Conservation (phyloP, 2,888 invertebrate species). For the Pandemis heparana region DNA sequence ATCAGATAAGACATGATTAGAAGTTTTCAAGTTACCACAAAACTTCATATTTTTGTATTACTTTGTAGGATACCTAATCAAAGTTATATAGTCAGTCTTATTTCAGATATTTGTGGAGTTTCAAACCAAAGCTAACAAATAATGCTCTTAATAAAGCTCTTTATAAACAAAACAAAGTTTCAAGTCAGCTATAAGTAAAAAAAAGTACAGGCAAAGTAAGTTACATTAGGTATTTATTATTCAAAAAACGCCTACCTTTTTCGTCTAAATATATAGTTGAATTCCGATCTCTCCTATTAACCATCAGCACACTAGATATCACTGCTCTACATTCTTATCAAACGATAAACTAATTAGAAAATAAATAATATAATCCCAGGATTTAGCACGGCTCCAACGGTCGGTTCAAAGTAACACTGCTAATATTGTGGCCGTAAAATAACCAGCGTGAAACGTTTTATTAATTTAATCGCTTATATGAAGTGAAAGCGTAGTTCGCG, state of each 20-base stretch:
- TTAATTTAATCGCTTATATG: constrained; percentile 8
- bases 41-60: too few species aligned
- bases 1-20: background rate
- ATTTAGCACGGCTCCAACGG: background rate
- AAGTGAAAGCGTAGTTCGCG: constrained; percentile 35
- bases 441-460: background rate
- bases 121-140: too few species aligned
- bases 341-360: constrained; percentile 59
- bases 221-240: background rate
- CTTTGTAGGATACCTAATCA: too few species aligned
- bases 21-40: too few species aligned
- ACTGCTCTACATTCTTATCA: constrained; percentile 53
- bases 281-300: constrained; percentile 55
- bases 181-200: background rate
- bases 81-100: too few species aligned
- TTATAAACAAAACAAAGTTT: too few species aligned
- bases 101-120: too few species aligned
- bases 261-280: constrained; percentile 39
- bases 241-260: constrained; percentile 25
- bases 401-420: background rate
- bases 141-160: too few species aligned
- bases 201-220: background rate
- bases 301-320: constrained; percentile 51
- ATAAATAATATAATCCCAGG: constrained; percentile 54
- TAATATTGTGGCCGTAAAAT: constrained; percentile 4